Evolutionary conservation across 2,888 invertebrate genomes (phyloP).

Genomic region (Ochropleura leucogaster): DNA sequence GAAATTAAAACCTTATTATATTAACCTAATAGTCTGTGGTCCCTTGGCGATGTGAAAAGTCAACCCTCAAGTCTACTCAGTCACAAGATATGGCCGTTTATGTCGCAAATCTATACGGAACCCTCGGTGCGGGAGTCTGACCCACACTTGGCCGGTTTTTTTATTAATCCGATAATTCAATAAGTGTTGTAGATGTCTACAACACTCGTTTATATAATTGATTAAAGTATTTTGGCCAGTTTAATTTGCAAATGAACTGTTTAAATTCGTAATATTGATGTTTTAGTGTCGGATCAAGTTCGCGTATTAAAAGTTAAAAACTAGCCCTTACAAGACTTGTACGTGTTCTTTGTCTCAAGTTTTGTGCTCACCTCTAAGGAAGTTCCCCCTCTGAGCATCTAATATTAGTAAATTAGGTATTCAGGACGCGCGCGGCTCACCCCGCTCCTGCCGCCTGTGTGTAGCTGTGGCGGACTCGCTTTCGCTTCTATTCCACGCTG

Average conservation of each 20-base stretch:
- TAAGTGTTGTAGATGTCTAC: neutral
- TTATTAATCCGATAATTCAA: neutral
- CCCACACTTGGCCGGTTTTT: too few relatives aligned
- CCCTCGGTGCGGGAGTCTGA: too few relatives aligned
- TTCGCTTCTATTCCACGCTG: conserved; percentile 69
- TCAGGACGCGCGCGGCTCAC: conserved; percentile 85
- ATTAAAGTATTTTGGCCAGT: too few relatives aligned
- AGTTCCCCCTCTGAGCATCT: conserved; percentile 86
- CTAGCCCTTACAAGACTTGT: conserved; percentile 82
- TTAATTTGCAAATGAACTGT: too few relatives aligned
- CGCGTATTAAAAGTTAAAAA: conserved; percentile 83
- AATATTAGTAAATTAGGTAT: conserved; percentile 90
- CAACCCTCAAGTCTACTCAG: too few relatives aligned
- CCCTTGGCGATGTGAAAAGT: too few relatives aligned
- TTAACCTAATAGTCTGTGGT: too few relatives aligned
- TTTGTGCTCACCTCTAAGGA: conserved; percentile 86
- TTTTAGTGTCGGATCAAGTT: conserved; percentile 70
- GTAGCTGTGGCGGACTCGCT: conserved; percentile 75
- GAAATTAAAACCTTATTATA: too few relatives aligned
- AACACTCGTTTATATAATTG: too few relatives aligned
- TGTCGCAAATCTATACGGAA: too few relatives aligned
- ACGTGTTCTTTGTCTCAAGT: conserved; percentile 89
- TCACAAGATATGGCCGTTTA: too few relatives aligned
- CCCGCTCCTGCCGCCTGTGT: conserved; percentile 76
- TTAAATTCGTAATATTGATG: neutral